Percentiles rank a stretch among this genome's conserved stretches.
phyloP scores from a whole-genome alignment of 2,113 vertebrate genomes.

The Spilogale gracilis region DNA sequence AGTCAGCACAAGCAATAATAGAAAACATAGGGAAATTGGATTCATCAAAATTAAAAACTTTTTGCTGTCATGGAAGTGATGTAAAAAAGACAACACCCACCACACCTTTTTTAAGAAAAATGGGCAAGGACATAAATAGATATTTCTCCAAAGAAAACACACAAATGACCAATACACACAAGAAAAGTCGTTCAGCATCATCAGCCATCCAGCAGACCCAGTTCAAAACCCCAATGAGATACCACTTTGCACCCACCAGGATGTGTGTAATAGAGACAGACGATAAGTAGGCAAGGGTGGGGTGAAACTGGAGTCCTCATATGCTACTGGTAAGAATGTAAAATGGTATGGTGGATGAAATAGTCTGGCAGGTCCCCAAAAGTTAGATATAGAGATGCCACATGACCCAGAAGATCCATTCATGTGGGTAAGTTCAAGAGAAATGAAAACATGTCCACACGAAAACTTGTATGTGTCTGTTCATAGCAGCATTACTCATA shows the following conservation, averaged over 20 bases:
- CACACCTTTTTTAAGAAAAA: neutral
- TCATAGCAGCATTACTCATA: neutral
- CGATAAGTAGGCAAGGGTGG: neutral
- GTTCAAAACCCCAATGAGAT: neutral
- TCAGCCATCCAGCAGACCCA: neutral
- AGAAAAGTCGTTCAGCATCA: neutral
- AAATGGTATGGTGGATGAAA: neutral
- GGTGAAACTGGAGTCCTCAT: neutral
- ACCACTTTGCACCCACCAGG: neutral
- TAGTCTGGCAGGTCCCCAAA: neutral
- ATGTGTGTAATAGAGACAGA: neutral
- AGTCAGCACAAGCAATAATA: neutral
- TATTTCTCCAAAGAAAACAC: constrained; percentile 29
- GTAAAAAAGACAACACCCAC: neutral
- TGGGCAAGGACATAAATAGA: neutral
- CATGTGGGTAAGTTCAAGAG: neutral
- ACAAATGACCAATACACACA: neutral
- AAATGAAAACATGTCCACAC: neutral
- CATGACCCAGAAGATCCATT: neutral
- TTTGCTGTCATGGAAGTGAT: neutral
- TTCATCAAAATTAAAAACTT: constrained; percentile 19
- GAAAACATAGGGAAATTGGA: neutral
- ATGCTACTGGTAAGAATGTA: neutral
- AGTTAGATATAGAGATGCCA: neutral
- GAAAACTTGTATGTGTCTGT: neutral